Percentiles rank a stretch among this genome's conserved stretches.
These are phyloP conservation scores for Chesias legatella DNA, from an alignment of 2,888 invertebrate genomes.

Conservation along the genomic window DNA sequence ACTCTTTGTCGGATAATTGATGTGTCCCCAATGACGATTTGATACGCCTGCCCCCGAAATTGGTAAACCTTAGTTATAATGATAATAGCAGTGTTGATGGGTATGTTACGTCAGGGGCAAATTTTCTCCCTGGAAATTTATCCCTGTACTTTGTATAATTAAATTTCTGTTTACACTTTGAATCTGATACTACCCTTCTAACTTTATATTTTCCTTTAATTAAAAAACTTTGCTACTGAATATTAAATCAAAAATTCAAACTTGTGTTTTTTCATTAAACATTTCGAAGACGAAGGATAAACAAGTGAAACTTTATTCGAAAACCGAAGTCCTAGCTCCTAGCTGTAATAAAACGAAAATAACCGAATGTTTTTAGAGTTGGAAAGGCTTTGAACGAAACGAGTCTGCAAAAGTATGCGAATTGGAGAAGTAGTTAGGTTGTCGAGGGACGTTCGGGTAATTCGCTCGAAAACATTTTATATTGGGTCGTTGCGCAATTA, in stretches of 20 bases:
- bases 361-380: slow-evolving; percentile 5
- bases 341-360: slow-evolving; percentile 14
- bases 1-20: no score
- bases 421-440: slow-evolving; percentile 8
- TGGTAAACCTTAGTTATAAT: no score
- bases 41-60: no score
- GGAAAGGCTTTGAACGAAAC: slow-evolving; percentile 2
- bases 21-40: no score
- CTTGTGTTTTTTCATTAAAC: slow-evolving; percentile 5
- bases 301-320: slow-evolving; percentile 15
- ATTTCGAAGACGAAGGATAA: slow-evolving; percentile 2
- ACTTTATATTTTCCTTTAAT: no score
- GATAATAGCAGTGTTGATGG: no score
- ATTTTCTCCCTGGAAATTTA: no score
- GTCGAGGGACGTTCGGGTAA: neutral
- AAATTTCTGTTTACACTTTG: no score
- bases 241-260: neutral
- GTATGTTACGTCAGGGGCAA: no score
- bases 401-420: slow-evolving; percentile 11
- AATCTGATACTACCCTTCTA: no score
- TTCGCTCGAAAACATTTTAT: slow-evolving; percentile 10
- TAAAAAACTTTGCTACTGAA: no score
- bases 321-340: slow-evolving; percentile 8
- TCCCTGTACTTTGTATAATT: no score
- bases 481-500: slow-evolving; percentile 3